Evolutionary conservation across 2,888 invertebrate species (phyloP).

Genomic region (Pilophorus perplexus): DNA sequence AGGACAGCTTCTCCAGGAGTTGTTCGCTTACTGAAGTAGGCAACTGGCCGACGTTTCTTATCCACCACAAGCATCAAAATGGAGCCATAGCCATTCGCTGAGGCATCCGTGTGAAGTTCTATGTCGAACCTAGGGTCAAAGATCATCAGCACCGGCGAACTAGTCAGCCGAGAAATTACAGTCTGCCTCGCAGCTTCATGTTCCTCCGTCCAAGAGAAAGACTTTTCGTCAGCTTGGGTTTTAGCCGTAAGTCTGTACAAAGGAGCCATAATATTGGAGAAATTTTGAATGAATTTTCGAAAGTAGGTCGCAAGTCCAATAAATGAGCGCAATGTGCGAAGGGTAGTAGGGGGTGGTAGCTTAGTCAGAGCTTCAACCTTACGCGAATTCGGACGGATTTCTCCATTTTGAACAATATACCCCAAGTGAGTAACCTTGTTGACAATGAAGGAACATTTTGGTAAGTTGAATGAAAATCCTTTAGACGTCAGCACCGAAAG

Average conservation of each 20-base stretch:
- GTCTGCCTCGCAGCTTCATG: too few relatives aligned
- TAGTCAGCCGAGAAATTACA: too few relatives aligned
- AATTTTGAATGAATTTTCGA: constrained; percentile 15
- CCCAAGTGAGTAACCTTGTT: neutral
- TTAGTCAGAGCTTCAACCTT: neutral
- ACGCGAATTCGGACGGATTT: constrained; percentile 3
- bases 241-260: constrained; percentile 3
- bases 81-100: too few relatives aligned
- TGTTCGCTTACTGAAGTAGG: too few relatives aligned
- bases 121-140: constrained; percentile 17
- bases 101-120: constrained; percentile 27
- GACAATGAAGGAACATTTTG: neutral
- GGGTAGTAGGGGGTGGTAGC: neutral
- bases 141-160: constrained; percentile 16
- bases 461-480: neutral
- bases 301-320: constrained; percentile 27
- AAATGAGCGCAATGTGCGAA: neutral
- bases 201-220: too few relatives aligned
- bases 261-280: constrained; percentile 11
- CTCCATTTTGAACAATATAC: neutral
- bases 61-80: too few relatives aligned
- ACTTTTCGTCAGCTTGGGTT: neutral
- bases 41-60: too few relatives aligned
- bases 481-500: neutral
- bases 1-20: constrained; percentile 7